A percentile compares a stretch with the other conserved stretches of the same genome.
phyloP scores from a whole-genome alignment of 2,113 vertebrate genomes.

The Cichladusa arquata region DNA sequence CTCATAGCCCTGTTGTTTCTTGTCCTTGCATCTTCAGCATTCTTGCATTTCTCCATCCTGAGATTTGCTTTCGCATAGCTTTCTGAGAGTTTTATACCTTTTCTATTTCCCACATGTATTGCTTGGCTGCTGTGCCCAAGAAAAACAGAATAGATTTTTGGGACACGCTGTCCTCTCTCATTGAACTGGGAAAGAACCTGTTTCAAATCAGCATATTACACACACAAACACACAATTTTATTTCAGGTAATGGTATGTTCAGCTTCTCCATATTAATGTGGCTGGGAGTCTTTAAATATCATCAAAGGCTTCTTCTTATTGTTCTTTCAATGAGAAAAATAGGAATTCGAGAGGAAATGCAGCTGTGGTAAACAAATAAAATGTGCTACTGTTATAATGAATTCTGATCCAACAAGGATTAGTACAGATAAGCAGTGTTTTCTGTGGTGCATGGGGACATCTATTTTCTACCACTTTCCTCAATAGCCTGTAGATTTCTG shows the following conservation, averaged over 20 bases:
- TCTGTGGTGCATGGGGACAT: not conserved
- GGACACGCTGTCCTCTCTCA: fast-evolving
- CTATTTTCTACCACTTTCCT: not conserved
- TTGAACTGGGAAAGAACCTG: not conserved
- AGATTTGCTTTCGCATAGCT: too few relatives aligned
- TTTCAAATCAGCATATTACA: not conserved
- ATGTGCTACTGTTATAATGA: constrained; percentile 15
- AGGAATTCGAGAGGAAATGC: not conserved
- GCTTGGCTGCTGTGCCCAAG: not conserved
- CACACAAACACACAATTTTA: not conserved
- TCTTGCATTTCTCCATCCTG: too few relatives aligned
- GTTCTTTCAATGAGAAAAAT: not conserved
- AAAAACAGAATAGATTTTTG: not conserved
- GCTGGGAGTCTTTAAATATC: not conserved
- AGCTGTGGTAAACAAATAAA: not conserved
- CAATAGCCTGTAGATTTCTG: not conserved
- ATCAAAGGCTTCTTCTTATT: not conserved
- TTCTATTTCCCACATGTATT: too few relatives aligned
- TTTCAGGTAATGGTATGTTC: not conserved
- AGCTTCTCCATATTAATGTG: not conserved
- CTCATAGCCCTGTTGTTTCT: too few relatives aligned
- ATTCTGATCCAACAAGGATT: constrained; percentile 25
- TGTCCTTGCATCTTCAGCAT: too few relatives aligned
- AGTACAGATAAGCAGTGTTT: not conserved
- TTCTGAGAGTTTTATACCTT: too few relatives aligned